These are phyloP conservation scores for Idaea straminata DNA, from an alignment of 2,888 invertebrate genomes.

Conservation along the genomic window DNA sequence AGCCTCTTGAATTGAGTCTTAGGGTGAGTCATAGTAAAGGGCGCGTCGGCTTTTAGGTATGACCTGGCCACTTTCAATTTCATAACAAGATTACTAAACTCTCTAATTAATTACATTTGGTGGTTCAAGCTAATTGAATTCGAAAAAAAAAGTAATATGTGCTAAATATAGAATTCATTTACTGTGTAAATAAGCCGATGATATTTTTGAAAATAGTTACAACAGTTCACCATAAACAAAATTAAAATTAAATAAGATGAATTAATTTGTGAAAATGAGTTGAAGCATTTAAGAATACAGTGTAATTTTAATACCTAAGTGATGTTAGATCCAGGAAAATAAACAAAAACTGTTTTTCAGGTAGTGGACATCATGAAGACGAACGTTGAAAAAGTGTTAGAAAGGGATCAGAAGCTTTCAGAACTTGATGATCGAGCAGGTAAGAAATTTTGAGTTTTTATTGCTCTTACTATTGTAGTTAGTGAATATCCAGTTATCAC, in stretches of 20 bases:
- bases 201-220: too few relatives aligned
- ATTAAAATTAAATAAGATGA: too few relatives aligned
- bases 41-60: neutral
- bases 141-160: neutral
- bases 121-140: neutral
- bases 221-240: too few relatives aligned
- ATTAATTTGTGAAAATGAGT: too few relatives aligned
- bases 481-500: neutral
- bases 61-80: neutral
- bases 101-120: neutral
- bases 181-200: too few relatives aligned
- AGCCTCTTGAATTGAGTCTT: neutral
- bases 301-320: neutral
- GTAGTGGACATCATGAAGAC: constrained; percentile 97
- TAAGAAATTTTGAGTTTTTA: constrained; percentile 26
- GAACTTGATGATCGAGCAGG: constrained; percentile 96
- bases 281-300: neutral
- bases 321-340: neutral
- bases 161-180: neutral
- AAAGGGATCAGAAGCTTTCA: constrained; percentile 97
- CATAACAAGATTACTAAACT: neutral
- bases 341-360: constrained; percentile 45
- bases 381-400: constrained; percentile 97
- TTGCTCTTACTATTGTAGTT: neutral
- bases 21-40: neutral